Evolutionary conservation across 2,888 invertebrate genomes (phyloP), one percentile per base, ranked within the genome.

Genomic region (Brachypalpus laphriformis): DNA sequence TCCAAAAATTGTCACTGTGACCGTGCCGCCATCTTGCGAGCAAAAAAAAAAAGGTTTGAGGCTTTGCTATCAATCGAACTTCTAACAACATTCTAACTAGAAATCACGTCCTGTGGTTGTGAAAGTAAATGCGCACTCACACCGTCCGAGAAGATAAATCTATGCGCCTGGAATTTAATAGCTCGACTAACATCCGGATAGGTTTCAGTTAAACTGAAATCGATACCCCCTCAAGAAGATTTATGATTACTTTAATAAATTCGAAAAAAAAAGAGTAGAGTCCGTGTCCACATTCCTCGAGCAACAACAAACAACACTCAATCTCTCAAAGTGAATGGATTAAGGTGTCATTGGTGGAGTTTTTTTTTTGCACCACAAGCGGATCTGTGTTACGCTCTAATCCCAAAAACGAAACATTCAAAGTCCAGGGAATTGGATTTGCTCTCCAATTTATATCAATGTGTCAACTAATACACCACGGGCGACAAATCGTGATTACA

Each of bases 401-500:
- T 72, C 56, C 71, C 22, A 28, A 34, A 37, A 20, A n/a, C 11
- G 4, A 37, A 40, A 59, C 16, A 63, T n/a, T n/a, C 42, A 47
- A 63, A 63, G 22, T 25, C n/a, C 59, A 34, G 71, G 40, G 75
- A 72, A 83, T 75, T 80, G 31, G 63, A 74, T 59, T 78, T 45
- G 63, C 78, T 72, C 78, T 83, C 45, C 85, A 85, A 85, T 85
- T 81, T 65, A 81, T 85, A 85, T 81, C 85, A 81, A 85, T 81
- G 85, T 85, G 85, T 85, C 85, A 85, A 85, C 75, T 61, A 59
- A 47, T 72, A 68, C 85, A 71, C 80, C 66, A 61, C 70, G 16
- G 75, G 85, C 81, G 85, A 85, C 85, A 81, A 81, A 85, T 85
- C 85, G 85, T 85, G 85, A 80, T 83, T 83, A 71, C 72, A 56